Base-by-base conservation (phyloP, 2,888 invertebrate genomes). In the Anaspis maculata region DNA sequence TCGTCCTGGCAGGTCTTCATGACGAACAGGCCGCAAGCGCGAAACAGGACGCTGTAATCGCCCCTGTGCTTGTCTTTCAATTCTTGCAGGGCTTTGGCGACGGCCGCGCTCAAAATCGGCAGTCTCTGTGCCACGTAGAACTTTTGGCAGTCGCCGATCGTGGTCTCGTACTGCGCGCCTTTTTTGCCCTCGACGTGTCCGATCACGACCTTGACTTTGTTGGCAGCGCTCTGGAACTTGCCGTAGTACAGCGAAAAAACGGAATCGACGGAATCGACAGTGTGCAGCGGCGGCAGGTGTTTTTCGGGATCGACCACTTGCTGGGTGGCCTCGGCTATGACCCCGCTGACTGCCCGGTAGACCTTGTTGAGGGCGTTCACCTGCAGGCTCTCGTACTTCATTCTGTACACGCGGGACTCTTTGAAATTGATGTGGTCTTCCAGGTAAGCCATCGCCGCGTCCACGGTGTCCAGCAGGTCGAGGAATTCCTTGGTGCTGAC, bases 1-100 rank as follows among this genome's bases (percentile, higher is more conserved):
- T 98, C 97, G 65, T 98, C 97, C 49, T 92, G 82, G 46, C 92
- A 94, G 0, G 96, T 83, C 61, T 95, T 90, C 19, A 96, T 79
- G 19, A 95, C 73, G 57, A 96, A 83, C 6, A 90, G 82, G 64
- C 91, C 91, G 0, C 92, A 85, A 46, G 87, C 83, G 23, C 96
- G 73, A 43, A 88, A 81, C 27, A 90, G 67, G 13, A 87, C 76
- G 66, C 92, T 92, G 50, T 86, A 82, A 61, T 90, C 89, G 3
- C 73, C 76, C 40, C 74, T 71, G 55, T 77, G 75, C 28, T 76
- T 74, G 11, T 67, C 61, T 38, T 77, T 73, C 22, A 87, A 62
- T 41, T 80, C 76, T 27, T 67, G 66, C 37, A 90, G 74, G 10
- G 85, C 83, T 35, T 74, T 74, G 29, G 71, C 69, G 1, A 85